These are phyloP conservation scores for Mionectes olivaceus DNA, from an alignment of 2,797 vertebrate genomes.

Conservation along the genomic window DNA sequence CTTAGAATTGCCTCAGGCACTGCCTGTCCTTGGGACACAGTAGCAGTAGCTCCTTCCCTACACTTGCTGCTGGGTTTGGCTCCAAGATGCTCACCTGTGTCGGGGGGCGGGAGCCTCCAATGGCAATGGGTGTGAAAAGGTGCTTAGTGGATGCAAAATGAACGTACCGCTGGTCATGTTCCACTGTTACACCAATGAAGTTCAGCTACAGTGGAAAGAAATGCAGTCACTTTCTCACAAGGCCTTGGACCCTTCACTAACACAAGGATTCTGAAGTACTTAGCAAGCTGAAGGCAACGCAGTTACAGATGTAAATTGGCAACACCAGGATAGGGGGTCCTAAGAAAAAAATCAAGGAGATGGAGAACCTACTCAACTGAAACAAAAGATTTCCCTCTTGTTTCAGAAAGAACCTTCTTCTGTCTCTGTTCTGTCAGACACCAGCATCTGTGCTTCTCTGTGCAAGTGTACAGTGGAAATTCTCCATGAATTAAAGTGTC, in stretches of 20 bases:
- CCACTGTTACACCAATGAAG: slow-evolving; percentile 86
- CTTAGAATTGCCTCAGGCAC: neutral
- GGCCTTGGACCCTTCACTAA: neutral
- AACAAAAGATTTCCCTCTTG: neutral
- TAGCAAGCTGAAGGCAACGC: neutral
- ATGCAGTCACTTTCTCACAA: neutral
- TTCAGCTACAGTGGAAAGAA: slow-evolving; percentile 82
- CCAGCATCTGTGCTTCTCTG: neutral
- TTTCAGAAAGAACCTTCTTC: neutral
- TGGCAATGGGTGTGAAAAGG: slow-evolving; percentile 83
- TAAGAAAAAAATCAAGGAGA: neutral
- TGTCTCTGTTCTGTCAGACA: neutral
- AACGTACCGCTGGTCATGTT: slow-evolving; percentile 78
- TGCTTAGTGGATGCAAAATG: slow-evolving; percentile 85
- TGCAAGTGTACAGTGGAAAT: neutral
- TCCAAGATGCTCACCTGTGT: slow-evolving; percentile 84
- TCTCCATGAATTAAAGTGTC: neutral
- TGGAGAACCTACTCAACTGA: neutral
- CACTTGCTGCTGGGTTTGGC: neutral
- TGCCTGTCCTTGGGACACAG: neutral
- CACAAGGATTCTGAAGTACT: neutral
- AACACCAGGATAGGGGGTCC: neutral
- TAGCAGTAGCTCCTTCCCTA: neutral
- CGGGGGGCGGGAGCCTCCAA: slow-evolving; percentile 82
- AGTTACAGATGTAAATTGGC: neutral